These are phyloP conservation scores for Phalacrocorax aristotelis DNA, from an alignment of 2,113 vertebrate genomes.

Conservation along the genomic window DNA sequence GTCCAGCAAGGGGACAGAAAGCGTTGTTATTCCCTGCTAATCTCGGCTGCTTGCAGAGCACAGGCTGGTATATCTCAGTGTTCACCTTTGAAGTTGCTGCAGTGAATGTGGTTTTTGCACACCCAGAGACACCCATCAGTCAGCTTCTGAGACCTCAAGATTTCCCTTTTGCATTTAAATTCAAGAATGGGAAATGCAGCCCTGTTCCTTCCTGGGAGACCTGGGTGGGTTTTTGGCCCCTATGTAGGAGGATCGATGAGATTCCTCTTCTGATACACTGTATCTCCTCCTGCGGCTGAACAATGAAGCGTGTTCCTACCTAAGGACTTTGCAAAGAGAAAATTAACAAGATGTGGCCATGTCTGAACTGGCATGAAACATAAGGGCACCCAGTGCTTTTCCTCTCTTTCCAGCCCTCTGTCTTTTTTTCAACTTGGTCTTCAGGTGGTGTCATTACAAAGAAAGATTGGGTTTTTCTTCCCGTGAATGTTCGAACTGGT, in stretches of 20 bases:
- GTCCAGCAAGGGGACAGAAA: background rate
- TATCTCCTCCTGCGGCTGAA: background rate
- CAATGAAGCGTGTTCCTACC: fast-evolving
- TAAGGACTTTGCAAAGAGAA: background rate
- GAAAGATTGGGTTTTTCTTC: background rate
- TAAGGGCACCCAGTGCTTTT: background rate
- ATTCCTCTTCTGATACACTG: fast-evolving
- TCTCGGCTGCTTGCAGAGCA: fast-evolving
- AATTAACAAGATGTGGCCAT: fast-evolving
- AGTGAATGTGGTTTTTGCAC: background rate
- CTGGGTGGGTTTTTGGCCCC: background rate
- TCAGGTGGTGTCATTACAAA: background rate
- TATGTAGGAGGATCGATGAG: fast-evolving
- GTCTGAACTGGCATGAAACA: background rate
- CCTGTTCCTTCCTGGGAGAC: background rate
- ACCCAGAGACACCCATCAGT: background rate
- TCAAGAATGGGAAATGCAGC: background rate
- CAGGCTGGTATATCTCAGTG: background rate
- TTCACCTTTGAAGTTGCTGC: background rate
- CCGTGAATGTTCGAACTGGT: background rate
- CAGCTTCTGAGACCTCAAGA: background rate
- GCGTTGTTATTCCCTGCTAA: background rate
- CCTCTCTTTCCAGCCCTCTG: background rate
- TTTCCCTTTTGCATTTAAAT: background rate
- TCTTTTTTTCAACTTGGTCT: background rate